A percentile compares a stretch with the other conserved stretches of the same genome.
Evolutionary conservation across 2,113 vertebrate genomes (phyloP).

Genomic region (Amblyornis subalaris): DNA sequence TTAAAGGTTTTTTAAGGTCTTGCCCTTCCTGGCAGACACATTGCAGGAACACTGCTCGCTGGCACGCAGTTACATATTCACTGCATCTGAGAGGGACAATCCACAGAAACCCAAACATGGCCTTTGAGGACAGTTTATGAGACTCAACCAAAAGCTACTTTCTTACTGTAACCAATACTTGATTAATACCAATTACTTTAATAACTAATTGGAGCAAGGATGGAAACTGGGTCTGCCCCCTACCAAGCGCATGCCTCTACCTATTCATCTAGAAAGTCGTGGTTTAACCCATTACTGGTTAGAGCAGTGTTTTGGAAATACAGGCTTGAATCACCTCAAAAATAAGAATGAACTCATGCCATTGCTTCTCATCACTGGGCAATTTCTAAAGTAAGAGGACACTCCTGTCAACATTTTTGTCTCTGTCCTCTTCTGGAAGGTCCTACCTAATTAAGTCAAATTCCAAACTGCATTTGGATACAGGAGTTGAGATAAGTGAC

Average conservation of each 20-base stretch:
- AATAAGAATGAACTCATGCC: background rate
- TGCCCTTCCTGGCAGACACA: background rate
- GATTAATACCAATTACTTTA: background rate
- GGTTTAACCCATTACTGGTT: background rate
- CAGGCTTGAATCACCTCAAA: background rate
- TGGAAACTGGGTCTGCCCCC: background rate
- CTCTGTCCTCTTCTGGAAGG: background rate
- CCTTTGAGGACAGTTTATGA: background rate
- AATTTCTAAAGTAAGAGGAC: background rate
- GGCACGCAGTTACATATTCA: background rate
- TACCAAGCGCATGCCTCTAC: background rate
- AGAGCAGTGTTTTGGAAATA: constrained; percentile 5
- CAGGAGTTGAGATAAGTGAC: background rate
- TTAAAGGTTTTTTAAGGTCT: background rate
- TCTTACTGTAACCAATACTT: background rate
- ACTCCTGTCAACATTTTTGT: background rate
- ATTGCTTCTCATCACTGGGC: background rate
- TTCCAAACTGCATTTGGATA: background rate
- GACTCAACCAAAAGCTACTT: background rate
- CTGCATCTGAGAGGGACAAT: background rate
- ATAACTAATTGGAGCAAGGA: background rate
- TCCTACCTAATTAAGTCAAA: background rate
- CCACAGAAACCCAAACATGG: background rate
- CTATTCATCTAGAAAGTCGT: background rate
- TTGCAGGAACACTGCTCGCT: rapidly evolving